Evolutionary conservation across 1,140 invertebrate genomes (phyloP), one percentile per base, ranked within the genome.

Genomic region (Anastrepha ludens): DNA sequence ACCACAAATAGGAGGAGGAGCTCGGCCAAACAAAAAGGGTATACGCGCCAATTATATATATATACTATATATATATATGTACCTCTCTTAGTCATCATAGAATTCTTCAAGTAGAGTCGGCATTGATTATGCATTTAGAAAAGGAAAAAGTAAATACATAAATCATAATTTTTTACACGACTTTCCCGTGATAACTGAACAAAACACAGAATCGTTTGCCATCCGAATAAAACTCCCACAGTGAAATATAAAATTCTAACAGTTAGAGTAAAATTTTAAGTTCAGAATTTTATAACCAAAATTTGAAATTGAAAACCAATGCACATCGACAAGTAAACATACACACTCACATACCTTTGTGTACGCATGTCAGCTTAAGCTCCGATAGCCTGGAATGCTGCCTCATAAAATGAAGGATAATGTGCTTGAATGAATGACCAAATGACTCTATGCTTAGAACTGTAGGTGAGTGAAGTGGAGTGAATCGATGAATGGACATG

Each of bases 351-450:
- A 50, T 9, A 41, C 65, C 13, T 3, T 55, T 62, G 60, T 17
- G 15, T 62, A 62, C 60, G 15, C 60, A 81, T 81, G 74, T 55
- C 74, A 8, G 47, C 74, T 55, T 81, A 81, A 81, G 47, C 20
- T 6, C 74, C 17, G 74, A 20, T 55, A 81, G 50, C 17, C 74
- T 81, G 44, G 17, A 44, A 81, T 81, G 13, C 41, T 11, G 74
- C 74, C 74, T 81, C 74, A 81, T 81, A 81, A 81, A 81, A 81
- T 81, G 74, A 81, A 81, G 74, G 74, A 81, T 81, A 81, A 81
- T 81, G 74, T 81, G 70, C 47, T 20, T 50, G 74, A 55, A 50
- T 81, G 70, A 17, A 15, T 11, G 41, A 81, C 74, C n/a, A 50
- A 55, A 81, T 50, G 74, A 55, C 44, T 20, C 50, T 47, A 20